Evolutionary conservation across 2,113 vertebrate genomes (phyloP).

Genomic region (Pseudorhombus dupliciocellatus): DNA sequence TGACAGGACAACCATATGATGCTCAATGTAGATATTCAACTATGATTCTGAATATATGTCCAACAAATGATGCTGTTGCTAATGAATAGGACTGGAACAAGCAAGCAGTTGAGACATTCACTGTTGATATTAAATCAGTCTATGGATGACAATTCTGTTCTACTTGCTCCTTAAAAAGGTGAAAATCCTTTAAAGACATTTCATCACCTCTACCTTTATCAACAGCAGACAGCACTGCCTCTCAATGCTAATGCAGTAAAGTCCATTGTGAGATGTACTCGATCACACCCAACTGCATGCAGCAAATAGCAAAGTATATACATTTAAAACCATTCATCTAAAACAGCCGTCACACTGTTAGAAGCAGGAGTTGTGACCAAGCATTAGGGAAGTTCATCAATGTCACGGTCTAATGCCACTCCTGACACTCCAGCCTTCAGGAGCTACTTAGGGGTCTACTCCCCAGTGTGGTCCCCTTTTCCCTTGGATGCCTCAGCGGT

Average conservation of each 20-base stretch:
- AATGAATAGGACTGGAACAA: no score
- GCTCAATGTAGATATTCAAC: no score
- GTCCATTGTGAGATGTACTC: neutral
- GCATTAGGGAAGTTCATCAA: slow-evolving; percentile 39
- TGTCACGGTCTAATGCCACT: slow-evolving; percentile 54
- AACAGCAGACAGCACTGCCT: neutral
- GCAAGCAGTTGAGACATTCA: neutral
- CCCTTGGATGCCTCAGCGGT: slow-evolving; percentile 30
- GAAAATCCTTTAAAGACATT: neutral
- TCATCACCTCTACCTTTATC: neutral
- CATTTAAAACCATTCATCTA: neutral
- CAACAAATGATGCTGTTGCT: no score
- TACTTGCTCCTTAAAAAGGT: neutral
- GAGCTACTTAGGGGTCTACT: slow-evolving; percentile 42
- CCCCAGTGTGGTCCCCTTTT: slow-evolving; percentile 33
- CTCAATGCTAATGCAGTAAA: neutral
- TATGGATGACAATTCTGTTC: neutral
- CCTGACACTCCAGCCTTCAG: slow-evolving; percentile 59
- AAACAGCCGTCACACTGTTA: neutral
- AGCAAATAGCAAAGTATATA: neutral
- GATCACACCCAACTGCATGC: neutral
- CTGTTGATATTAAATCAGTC: neutral
- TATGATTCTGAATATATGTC: no score
- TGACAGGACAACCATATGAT: no score
- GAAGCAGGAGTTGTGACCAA: neutral